These are phyloP conservation scores for Crotalus viridis DNA, from an alignment of 2,113 vertebrate species.

Conservation along the genomic window DNA sequence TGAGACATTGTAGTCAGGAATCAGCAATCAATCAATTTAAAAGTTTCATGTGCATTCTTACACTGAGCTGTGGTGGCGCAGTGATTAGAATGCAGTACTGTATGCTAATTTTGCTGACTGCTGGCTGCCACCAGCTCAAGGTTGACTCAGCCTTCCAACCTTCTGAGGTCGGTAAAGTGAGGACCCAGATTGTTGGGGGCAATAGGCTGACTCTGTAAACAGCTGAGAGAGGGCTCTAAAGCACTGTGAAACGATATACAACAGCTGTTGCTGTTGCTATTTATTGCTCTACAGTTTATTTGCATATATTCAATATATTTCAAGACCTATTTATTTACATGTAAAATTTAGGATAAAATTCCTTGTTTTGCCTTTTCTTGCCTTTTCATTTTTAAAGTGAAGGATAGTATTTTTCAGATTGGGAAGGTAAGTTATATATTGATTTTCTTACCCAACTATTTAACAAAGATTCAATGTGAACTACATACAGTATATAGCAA, in stretches of 20 bases:
- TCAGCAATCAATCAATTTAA: conserved; percentile 6
- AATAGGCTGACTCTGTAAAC: too few relatives aligned
- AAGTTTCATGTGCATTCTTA: neutral
- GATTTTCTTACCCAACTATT: neutral
- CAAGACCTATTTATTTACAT: neutral
- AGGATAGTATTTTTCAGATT: neutral
- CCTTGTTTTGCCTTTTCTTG: neutral
- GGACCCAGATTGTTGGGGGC: too few relatives aligned
- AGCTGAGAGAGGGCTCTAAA: too few relatives aligned
- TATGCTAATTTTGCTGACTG: too few relatives aligned
- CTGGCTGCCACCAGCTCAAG: too few relatives aligned
- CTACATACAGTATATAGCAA: neutral
- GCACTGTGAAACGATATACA: too few relatives aligned
- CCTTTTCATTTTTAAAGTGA: neutral
- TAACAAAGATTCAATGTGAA: neutral
- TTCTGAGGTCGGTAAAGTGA: too few relatives aligned
- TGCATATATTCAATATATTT: neutral
- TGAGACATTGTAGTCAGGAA: neutral
- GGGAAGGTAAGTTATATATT: neutral
- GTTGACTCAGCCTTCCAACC: too few relatives aligned
- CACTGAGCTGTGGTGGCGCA: too few relatives aligned
- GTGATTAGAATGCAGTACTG: too few relatives aligned
- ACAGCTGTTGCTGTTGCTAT: too few relatives aligned
- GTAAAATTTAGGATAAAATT: neutral
- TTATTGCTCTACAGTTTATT: neutral